Base-by-base conservation (phyloP, 2,888 invertebrate genomes). In the Bursaphelenchus okinawaensis region DNA sequence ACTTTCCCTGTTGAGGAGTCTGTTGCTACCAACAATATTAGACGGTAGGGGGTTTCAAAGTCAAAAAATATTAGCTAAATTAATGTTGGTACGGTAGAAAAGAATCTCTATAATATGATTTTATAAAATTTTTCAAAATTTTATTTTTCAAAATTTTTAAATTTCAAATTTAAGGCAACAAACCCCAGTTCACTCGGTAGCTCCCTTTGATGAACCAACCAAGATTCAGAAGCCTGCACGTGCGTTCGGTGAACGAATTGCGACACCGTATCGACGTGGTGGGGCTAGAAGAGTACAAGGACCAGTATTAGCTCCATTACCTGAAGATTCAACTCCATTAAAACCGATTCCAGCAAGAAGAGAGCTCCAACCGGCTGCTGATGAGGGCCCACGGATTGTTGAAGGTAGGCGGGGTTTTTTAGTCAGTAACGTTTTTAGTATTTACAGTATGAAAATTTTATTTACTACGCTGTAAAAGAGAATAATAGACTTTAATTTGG, bases 381-480 rank as follows among this genome's bases (percentile, higher is more conserved):
- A 50, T 20, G 50, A 52, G 8, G 60, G 60, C 12, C 60, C 60
- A 22, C 16, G 24, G 20, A 69, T 69, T 7, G 50, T 66, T 7
- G 67, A 66, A 68, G 68, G 66, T 66, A 12, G 6, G 40, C n/a
- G 12, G 12, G 40, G 6, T 56, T 56, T 56, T 24, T 16, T 6
- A 8, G 16, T n/a, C n/a, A n/a, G n/a, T n/a, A n/a, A n/a, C n/a
- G n/a, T n/a, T n/a, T n/a, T n/a, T n/a, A n/a, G n/a, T n/a, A n/a
- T n/a, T n/a, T n/a, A n/a, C n/a, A n/a, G n/a, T n/a, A n/a, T n/a
- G n/a, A n/a, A n/a, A n/a, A n/a, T n/a, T n/a, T n/a, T n/a, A n/a
- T n/a, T n/a, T n/a, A n/a, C n/a, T n/a, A n/a, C n/a, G n/a, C n/a
- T n/a, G n/a, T n/a, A n/a, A n/a, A n/a, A n/a, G n/a, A n/a, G n/a